Evolutionary conservation across 2,113 vertebrate genomes (phyloP).

Genomic region (Candoia aspera): DNA sequence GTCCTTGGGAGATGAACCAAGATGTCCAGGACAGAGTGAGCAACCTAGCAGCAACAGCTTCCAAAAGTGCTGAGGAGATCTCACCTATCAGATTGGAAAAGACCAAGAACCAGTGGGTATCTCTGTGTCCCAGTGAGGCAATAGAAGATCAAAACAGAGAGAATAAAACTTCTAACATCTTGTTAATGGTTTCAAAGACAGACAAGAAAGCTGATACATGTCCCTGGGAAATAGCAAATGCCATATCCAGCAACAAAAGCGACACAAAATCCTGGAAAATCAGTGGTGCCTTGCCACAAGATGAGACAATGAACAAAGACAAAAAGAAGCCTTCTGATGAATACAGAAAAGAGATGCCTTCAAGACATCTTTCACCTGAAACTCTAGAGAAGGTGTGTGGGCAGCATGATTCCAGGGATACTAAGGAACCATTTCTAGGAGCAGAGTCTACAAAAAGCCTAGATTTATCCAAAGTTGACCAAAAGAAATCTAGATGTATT

Average conservation of each 20-base stretch:
- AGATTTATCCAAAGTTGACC: neutral
- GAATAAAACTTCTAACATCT: rapidly evolving
- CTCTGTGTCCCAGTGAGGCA: conserved; percentile 35
- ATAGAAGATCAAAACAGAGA: rapidly evolving
- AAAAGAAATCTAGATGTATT: neutral
- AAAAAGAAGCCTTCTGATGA: neutral
- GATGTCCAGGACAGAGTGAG: neutral
- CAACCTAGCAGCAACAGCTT: conserved; percentile 11
- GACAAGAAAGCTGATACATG: conserved; percentile 39
- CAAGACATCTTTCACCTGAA: rapidly evolving
- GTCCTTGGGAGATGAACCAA: conserved; percentile 52
- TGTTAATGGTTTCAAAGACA: neutral
- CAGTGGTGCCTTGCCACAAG: conserved; percentile 1
- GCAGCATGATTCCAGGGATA: neutral
- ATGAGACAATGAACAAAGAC: neutral
- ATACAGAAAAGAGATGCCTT: neutral
- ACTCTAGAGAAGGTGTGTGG: neutral
- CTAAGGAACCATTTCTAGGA: neutral
- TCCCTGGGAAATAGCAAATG: conserved; percentile 39
- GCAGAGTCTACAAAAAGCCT: conserved; percentile 1
- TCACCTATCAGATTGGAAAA: conserved; percentile 47
- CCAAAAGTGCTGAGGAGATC: neutral
- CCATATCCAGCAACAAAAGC: conserved; percentile 8
- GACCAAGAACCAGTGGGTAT: conserved; percentile 41
- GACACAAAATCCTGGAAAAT: conserved; percentile 74